These are phyloP conservation scores for Barbus barbus DNA, from an alignment of 2,113 vertebrate species.

Conservation along the genomic window DNA sequence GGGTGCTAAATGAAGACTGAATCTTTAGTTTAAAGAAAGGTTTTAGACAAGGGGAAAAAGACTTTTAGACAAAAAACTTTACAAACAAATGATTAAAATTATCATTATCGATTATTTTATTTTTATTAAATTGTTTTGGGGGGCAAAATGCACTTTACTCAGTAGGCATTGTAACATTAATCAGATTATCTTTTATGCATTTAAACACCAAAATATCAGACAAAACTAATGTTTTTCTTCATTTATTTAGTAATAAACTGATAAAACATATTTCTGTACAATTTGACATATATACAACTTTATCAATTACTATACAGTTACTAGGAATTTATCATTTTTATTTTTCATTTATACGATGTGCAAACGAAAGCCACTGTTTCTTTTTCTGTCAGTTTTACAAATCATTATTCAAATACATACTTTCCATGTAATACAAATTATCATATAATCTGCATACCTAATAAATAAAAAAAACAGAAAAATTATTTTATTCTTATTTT, in stretches of 20 bases:
- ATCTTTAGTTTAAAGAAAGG: background rate
- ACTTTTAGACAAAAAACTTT: too few relatives aligned
- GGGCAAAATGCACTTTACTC: background rate
- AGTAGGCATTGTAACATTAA: background rate
- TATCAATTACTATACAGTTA: background rate
- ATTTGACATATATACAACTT: background rate
- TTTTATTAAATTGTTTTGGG: too few relatives aligned
- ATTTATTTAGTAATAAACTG: too few relatives aligned
- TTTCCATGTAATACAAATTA: too few relatives aligned
- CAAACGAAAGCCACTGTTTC: background rate
- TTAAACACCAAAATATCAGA: background rate
- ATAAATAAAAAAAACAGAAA: background rate
- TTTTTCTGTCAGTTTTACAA: background rate
- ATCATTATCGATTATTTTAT: too few relatives aligned
- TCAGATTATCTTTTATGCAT: background rate
- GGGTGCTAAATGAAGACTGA: background rate
- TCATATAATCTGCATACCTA: background rate
- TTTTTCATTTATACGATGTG: too few relatives aligned
- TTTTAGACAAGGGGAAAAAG: too few relatives aligned
- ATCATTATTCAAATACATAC: too few relatives aligned
- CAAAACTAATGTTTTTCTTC: background rate
- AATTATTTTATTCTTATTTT: background rate
- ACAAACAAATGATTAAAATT: too few relatives aligned
- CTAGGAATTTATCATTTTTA: background rate
- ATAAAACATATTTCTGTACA: background rate